A percentile compares a stretch with the other conserved stretches of the same genome.
These are phyloP conservation scores for Entomobrya proxima DNA, from an alignment of 2,888 invertebrate genomes.

Conservation along the genomic window DNA sequence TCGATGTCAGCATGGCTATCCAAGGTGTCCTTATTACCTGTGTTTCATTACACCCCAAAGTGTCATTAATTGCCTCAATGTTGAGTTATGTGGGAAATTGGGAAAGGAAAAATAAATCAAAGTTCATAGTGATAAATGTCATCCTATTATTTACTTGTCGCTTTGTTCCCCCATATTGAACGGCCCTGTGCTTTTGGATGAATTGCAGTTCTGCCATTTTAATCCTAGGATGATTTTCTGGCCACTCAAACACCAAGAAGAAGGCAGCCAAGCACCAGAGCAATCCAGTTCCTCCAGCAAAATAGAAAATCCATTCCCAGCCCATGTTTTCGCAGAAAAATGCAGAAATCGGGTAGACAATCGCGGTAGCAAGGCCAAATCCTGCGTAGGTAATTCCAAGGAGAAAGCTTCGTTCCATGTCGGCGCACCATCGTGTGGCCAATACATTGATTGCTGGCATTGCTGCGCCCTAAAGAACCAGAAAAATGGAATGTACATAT, in stretches of 20 bases:
- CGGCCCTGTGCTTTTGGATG: constrained; percentile 74
- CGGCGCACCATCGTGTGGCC: constrained; percentile 77
- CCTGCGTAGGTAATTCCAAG: constrained; percentile 78
- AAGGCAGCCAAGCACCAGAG: constrained; percentile 79
- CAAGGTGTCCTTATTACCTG: constrained; percentile 78
- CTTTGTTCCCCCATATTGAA: constrained; percentile 65
- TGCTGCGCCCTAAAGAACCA: constrained; percentile 70
- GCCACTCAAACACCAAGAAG: constrained; percentile 79
- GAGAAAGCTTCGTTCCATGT: constrained; percentile 78
- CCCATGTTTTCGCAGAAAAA: constrained; percentile 81
- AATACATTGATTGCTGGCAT: constrained; percentile 74
- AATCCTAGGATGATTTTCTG: constrained; percentile 80
- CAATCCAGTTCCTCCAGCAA: constrained; percentile 78
- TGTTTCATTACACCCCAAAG: background rate
- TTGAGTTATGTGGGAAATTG: too few species aligned
- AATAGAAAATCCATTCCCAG: constrained; percentile 82
- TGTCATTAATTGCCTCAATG: too few species aligned
- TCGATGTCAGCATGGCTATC: constrained; percentile 78
- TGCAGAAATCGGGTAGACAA: constrained; percentile 81
- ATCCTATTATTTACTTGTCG: constrained; percentile 69
- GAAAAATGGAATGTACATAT: background rate
- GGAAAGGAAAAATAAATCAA: background rate
- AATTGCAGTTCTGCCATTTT: constrained; percentile 77
- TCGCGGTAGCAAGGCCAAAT: constrained; percentile 78
- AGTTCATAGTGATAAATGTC: background rate